Evolutionary conservation across 2,797 vertebrate species (phyloP).

Genomic region (Etheostoma perlongum): DNA sequence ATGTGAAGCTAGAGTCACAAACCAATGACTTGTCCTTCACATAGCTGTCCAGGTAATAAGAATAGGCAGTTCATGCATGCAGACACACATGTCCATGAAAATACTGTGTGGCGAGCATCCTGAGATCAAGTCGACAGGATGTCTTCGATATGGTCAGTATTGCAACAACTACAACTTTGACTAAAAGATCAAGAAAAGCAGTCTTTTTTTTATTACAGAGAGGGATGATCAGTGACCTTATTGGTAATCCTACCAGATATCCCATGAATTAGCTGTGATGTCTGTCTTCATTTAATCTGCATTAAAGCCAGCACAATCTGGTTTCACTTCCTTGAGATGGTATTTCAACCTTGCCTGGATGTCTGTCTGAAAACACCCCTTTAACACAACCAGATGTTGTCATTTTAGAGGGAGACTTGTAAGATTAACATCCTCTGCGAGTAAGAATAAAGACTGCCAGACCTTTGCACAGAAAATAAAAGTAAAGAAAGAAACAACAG

Average conservation of each 20-base stretch:
- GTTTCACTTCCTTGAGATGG: slow-evolving; percentile 21
- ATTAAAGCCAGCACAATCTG: not conserved
- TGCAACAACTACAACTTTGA: slow-evolving; percentile 21
- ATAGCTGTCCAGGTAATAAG: slow-evolving; percentile 27
- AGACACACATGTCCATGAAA: slow-evolving; percentile 11
- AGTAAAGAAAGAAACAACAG: not conserved
- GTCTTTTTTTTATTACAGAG: not conserved
- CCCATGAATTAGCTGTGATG: slow-evolving; percentile 34
- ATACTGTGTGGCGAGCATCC: not conserved
- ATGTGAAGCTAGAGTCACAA: slow-evolving; percentile 21
- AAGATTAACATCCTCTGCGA: not conserved
- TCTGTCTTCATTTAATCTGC: slow-evolving; percentile 36
- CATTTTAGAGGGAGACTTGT: not conserved
- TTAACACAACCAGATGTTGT: slow-evolving; percentile 32
- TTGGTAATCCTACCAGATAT: slow-evolving; percentile 47
- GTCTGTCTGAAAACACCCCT: slow-evolving; percentile 28
- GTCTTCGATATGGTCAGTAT: not conserved
- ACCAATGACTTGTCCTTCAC: slow-evolving; percentile 14
- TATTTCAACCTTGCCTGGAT: slow-evolving; percentile 22
- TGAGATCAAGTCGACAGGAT: slow-evolving; percentile 12
- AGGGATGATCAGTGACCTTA: slow-evolving; percentile 35
- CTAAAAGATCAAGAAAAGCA: slow-evolving; percentile 29
- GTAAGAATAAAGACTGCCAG: not conserved
- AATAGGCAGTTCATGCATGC: slow-evolving; percentile 17
- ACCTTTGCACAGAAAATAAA: slow-evolving; percentile 8